These are phyloP conservation scores for Thalassophryne amazonica DNA, from an alignment of 2,797 vertebrate species.

Conservation along the genomic window DNA sequence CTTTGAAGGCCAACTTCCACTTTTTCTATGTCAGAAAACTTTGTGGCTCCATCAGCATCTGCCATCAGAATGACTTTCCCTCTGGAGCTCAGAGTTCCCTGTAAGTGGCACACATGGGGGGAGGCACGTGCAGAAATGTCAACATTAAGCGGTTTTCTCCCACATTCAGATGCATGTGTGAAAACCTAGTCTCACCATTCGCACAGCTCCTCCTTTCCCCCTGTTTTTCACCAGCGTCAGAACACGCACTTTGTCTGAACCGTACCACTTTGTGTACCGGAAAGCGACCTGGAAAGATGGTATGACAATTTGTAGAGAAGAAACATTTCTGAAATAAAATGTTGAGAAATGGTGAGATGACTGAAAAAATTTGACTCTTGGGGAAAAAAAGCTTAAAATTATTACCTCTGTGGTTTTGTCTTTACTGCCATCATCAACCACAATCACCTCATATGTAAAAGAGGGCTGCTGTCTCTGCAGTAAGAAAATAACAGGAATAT, in stretches of 20 bases:
- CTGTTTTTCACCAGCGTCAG: constrained; percentile 87
- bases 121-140: neutral
- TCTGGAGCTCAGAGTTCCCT: constrained; percentile 90
- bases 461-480: constrained; percentile 81
- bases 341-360: neutral
- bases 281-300: constrained; percentile 83
- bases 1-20: constrained; percentile 84
- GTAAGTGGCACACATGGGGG: constrained; percentile 5
- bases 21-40: constrained; percentile 92
- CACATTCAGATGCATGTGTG: neutral
- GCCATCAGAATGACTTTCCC: constrained; percentile 92
- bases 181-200: constrained; percentile 80
- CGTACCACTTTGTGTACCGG: constrained; percentile 85
- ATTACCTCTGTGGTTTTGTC: constrained; percentile 92
- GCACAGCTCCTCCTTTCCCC: constrained; percentile 95
- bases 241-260: constrained; percentile 90
- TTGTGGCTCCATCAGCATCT: constrained; percentile 96
- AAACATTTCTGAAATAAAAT: neutral
- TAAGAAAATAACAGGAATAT: constrained; percentile 24
- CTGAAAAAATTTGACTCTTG: neutral
- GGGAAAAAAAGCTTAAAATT: neutral
- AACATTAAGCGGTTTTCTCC: neutral
- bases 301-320: neutral
- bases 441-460: constrained; percentile 93
- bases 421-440: constrained; percentile 94